Evolutionary conservation across 2,888 invertebrate species (phyloP), one percentile per base, ranked within the genome.

Genomic region (Ceramica pisi): DNA sequence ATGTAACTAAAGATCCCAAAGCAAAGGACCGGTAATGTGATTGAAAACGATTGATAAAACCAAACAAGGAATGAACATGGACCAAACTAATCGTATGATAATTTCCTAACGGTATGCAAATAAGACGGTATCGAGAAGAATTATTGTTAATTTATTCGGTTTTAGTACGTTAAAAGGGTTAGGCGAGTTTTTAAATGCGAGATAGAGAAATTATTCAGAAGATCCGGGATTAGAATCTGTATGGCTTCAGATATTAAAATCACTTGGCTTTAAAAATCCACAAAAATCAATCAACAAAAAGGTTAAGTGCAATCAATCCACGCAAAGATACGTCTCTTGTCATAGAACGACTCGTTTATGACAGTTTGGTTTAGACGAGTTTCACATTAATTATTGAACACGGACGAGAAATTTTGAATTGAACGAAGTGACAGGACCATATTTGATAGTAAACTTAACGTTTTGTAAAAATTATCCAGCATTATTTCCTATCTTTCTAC

Each of bases 41-140:
- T 82, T 50, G 57, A 71, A 85, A 60, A 44, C 67, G 35, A 73
- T 65, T 65, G 76, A 80, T 76, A 76, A 79, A 64, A 62, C 44
- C 57, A 31, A 74, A 74, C 71, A 67, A 57, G 53, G 46, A 59
- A 64, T 48, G 50, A 80, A 71, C 82, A 81, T 62, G 64, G 63
- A 55, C 16, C 9, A 8, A 65, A 71, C 71, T 75, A 80, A 75
- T 86, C 74, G 64, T 80, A 83, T 85, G 84, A 62, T 80, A 85
- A 85, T 84, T 75, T 78, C 64, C 44, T 81, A 81, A 86, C 85
- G 80, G 85, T 85, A 85, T 81, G 84, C 72, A 81, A 84, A 84
- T 59, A 60, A 51, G 65, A 51, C 62, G 62, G 68, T 44, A 67
- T 71, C 53, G 71, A 72, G 50, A 55, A 71, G 80, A 80, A 70